Evolutionary conservation across 2,888 invertebrate genomes (phyloP).

Genomic region (Netelia fuscicornis): DNA sequence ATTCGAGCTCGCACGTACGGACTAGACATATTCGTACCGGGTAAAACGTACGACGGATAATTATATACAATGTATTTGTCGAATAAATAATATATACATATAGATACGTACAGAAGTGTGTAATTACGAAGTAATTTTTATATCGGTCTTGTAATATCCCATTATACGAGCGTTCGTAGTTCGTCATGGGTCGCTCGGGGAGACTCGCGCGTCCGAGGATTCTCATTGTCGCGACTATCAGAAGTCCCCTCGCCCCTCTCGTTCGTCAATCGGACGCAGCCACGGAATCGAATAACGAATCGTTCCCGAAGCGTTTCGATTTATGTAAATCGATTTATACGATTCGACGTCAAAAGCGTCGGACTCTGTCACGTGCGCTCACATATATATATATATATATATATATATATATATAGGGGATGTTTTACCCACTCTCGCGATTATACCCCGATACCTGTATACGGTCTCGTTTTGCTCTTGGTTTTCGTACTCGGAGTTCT

Average conservation of each 20-base stretch:
- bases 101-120: background rate
- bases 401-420: constrained; percentile 23
- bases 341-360: constrained; percentile 57
- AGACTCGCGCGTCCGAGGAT: background rate
- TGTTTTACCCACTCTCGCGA: constrained; percentile 2
- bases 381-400: no score
- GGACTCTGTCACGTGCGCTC: constrained; percentile 45
- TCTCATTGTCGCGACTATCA: no score
- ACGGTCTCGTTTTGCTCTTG: constrained; percentile 41
- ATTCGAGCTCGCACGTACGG: background rate
- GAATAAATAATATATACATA: background rate
- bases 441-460: constrained; percentile 2
- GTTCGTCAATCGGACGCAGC: constrained; percentile 18
- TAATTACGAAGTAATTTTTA: constrained; percentile 56
- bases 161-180: constrained; percentile 31
- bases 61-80: background rate
- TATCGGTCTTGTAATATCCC: constrained; percentile 62
- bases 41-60: background rate
- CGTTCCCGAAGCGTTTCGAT: constrained; percentile 64
- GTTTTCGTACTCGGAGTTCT: constrained; percentile 72
- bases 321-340: constrained; percentile 67
- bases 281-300: constrained; percentile 66
- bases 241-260: background rate
- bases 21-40: background rate
- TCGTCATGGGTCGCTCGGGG: constrained; percentile 40